Evolutionary conservation across 2,888 invertebrate species (phyloP), one percentile per base, ranked within the genome.

Genomic region (Eupithecia subfuscata): DNA sequence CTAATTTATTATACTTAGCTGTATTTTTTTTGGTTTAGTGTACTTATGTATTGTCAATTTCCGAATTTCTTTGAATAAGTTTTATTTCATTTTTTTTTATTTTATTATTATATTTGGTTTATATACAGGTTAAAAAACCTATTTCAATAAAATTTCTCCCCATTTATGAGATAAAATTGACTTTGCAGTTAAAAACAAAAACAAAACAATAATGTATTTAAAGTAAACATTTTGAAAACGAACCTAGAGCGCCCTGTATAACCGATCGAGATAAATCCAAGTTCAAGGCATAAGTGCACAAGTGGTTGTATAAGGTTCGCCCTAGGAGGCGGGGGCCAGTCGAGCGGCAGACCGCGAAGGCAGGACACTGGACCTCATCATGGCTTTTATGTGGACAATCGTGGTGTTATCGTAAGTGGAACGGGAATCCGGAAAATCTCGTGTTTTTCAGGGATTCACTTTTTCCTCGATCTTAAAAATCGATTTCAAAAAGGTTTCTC

Each of bases 261-360:
- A 76, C 80, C 85, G 88, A 91, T 91, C 90, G 92, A 94, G 94
- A 94, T 94, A 94, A 93, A 93, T 92, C 92, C 93, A 93, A 93
- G 95, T 93, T 94, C 92, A 94, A 93, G 91, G 88, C 89, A 83
- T 89, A 89, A 91, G 91, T 90, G 91, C 89, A 90, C 89, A 82
- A n/a, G 67, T 64, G 67, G 67, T 40, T 67, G 87, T 92, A 91
- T 92, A 93, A 93, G 91, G 89, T 89, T 90, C 90, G 90, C 81
- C 88, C 87, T 86, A 87, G 90, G 88, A 85, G 87, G 84, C 84
- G 85, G 84, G 84, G 83, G 83, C 89, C 93, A 93, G 90, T 93
- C 90, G 87, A 75, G 79, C 82, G 79, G 87, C 82, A 83, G 86
- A 85, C 84, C 88, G 85, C 80, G 80, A 84, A 82, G 82, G 82